phyloP scores from a whole-genome alignment of 2,888 invertebrate species.

The Drosophila gaucha region DNA sequence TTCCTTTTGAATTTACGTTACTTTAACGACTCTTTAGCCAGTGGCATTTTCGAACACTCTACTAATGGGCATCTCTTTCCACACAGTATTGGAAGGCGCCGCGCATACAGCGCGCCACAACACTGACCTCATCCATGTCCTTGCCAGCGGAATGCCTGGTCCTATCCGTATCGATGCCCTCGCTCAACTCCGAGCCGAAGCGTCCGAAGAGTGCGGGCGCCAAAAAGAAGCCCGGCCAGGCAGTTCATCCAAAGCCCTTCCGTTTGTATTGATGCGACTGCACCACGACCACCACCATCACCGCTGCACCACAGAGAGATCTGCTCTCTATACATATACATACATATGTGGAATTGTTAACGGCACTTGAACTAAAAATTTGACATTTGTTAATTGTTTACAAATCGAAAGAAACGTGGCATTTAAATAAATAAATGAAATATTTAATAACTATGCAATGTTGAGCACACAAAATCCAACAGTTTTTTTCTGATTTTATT shows the following conservation, averaged over 20 bases:
- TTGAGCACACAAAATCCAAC: slow-evolving; percentile 63
- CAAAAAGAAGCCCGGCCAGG: slow-evolving; percentile 82
- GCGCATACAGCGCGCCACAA: slow-evolving; percentile 83
- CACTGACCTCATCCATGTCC: slow-evolving; percentile 84
- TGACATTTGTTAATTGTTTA: slow-evolving; percentile 66
- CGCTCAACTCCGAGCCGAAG: slow-evolving; percentile 82
- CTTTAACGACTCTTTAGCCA: no score
- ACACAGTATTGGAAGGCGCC: slow-evolving; percentile 83
- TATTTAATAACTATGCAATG: slow-evolving; percentile 60
- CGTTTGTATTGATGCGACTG: slow-evolving; percentile 80
- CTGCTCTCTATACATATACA: slow-evolving; percentile 12
- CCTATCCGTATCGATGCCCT: slow-evolving; percentile 85
- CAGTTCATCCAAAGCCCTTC: slow-evolving; percentile 84
- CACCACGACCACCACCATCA: slow-evolving; percentile 20
- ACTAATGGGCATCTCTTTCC: slow-evolving; percentile 18
- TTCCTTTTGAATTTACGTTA: slow-evolving; percentile 15
- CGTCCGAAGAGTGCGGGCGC: slow-evolving; percentile 84
- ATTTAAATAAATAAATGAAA: slow-evolving; percentile 75
- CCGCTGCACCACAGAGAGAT: slow-evolving; percentile 38
- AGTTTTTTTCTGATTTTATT: slow-evolving; percentile 62
- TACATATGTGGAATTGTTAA: slow-evolving; percentile 56
- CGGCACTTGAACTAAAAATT: slow-evolving; percentile 57
- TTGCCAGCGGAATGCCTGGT: slow-evolving; percentile 85
- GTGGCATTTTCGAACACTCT: not conserved
- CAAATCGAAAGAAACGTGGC: slow-evolving; percentile 66